These are phyloP conservation scores for Agrypnia vestita DNA, from an alignment of 1,140 invertebrate species.

Conservation along the genomic window DNA sequence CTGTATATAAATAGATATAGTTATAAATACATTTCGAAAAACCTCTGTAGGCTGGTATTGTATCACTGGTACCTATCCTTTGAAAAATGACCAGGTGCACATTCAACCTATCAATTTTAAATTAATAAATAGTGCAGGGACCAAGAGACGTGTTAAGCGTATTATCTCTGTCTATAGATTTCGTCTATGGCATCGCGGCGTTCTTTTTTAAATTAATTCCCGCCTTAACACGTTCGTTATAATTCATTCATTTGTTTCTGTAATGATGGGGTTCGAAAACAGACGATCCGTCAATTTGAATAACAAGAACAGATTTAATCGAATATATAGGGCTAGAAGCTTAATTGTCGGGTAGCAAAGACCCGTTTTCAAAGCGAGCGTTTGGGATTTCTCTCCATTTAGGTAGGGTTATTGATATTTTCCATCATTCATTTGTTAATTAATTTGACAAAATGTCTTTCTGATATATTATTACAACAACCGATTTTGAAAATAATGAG, in stretches of 20 bases:
- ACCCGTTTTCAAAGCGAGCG: not conserved
- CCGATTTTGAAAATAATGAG: no score
- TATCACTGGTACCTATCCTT: no score
- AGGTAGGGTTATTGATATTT: conserved; percentile 4
- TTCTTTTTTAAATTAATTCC: conserved; percentile 32
- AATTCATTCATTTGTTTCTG: conserved; percentile 40
- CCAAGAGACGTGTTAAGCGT: conserved; percentile 19
- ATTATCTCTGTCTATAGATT: conserved; percentile 15
- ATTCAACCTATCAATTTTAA: conserved; percentile 31
- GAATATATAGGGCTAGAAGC: conserved; percentile 11
- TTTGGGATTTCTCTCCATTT: conserved; percentile 14
- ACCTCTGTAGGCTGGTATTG: no score
- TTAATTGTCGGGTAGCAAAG: conserved; percentile 7
- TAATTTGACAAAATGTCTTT: conserved; percentile 13
- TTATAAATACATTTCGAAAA: no score
- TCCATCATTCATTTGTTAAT: conserved; percentile 30
- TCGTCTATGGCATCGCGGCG: conserved; percentile 4
- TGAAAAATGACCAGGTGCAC: conserved; percentile 23
- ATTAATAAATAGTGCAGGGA: conserved; percentile 26
- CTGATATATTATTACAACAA: no score
- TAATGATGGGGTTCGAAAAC: conserved; percentile 29
- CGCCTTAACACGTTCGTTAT: conserved; percentile 26
- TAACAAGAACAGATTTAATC: conserved; percentile 25
- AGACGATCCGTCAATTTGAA: conserved; percentile 39
- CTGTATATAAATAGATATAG: no score